These are phyloP conservation scores for Stictocephala bisonia DNA, from an alignment of 2,888 invertebrate genomes.

Conservation along the genomic window DNA sequence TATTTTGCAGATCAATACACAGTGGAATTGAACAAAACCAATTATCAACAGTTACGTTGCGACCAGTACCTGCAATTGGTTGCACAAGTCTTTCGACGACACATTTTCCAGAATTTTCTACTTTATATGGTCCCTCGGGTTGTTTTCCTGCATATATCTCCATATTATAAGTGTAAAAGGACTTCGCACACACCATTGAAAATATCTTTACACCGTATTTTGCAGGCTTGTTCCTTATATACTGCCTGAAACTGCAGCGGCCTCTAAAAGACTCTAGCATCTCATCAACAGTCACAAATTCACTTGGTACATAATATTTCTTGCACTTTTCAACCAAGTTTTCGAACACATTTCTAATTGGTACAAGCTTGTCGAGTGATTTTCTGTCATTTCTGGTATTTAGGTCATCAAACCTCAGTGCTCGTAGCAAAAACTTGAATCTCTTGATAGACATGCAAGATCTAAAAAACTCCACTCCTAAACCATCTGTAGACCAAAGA, in stretches of 20 bases:
- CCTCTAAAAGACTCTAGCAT: conserved; percentile 46
- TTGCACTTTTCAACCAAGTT: conserved; percentile 40
- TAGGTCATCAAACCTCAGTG: conserved; percentile 44
- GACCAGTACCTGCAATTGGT: conserved; percentile 57
- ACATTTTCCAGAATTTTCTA: conserved; percentile 57
- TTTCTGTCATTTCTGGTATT: conserved; percentile 26
- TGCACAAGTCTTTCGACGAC: conserved; percentile 56
- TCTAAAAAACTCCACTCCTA: neutral
- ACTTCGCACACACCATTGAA: conserved; percentile 25
- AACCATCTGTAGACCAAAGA: neutral
- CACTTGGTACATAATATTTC: conserved; percentile 22
- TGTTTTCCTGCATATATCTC: conserved; percentile 55
- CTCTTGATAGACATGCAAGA: neutral
- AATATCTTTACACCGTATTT: conserved; percentile 48
- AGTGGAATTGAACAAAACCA: conserved; percentile 60
- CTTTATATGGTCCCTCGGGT: conserved; percentile 57
- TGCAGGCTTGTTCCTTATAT: conserved; percentile 41
- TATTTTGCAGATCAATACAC: conserved; percentile 53
- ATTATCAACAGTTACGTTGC: conserved; percentile 60
- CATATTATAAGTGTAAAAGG: conserved; percentile 39
- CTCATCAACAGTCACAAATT: conserved; percentile 48
- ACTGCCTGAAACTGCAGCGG: conserved; percentile 35
- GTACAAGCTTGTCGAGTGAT: conserved; percentile 33
- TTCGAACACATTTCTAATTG: conserved; percentile 37
- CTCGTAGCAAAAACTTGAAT: conserved; percentile 43